Base-by-base conservation (phyloP, 2,113 vertebrate genomes). In the Cariama cristata region DNA sequence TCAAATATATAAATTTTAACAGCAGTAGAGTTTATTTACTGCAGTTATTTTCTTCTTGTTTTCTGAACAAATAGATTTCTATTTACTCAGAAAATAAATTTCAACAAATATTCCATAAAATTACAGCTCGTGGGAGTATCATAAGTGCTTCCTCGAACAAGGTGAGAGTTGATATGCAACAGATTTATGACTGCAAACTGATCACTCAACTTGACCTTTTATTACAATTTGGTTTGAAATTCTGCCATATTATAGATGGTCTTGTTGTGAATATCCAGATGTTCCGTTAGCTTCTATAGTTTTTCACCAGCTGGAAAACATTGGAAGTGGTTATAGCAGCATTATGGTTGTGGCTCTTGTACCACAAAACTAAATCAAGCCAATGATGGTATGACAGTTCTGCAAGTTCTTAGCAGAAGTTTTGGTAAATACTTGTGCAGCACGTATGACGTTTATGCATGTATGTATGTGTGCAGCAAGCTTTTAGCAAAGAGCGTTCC, bases 381-480 rank as follows among this genome's bases (percentile, higher is more conserved):
- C 8, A 8, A 38, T 10, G 12, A 19, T 21, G 6, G 9, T 32
- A 53, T 18, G 14, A 49, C 20, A 20, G 26, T 28, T 84, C 56
- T 63, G 38, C 32, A 82, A 50, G 22, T 7, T 85, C 42, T 59
- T 79, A 45, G 32, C 16, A 72, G 42, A 74, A 21, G 5, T 77
- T 86, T 80, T 42, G 27, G 22, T 35, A 91, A 63, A 49, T 47
- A 32, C 3, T 71, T 50, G 9, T 22, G 23, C 27, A 62, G 32
- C 5, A 18, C 0, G 0, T 27, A 21, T 49, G 15, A 63, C 8
- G 17, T 3, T 21, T 18, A 27, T 0, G 2, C 2, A 1, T 5
- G 8, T 50, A 3, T 38, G 33, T 38, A 16, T 45, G 8, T 19
- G 12, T 21, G 8, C 7, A 67, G 17, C 33, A 74, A 87, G 5